Evolutionary conservation across 2,113 vertebrate genomes (phyloP).

Genomic region (Burhinus oedicnemus): DNA sequence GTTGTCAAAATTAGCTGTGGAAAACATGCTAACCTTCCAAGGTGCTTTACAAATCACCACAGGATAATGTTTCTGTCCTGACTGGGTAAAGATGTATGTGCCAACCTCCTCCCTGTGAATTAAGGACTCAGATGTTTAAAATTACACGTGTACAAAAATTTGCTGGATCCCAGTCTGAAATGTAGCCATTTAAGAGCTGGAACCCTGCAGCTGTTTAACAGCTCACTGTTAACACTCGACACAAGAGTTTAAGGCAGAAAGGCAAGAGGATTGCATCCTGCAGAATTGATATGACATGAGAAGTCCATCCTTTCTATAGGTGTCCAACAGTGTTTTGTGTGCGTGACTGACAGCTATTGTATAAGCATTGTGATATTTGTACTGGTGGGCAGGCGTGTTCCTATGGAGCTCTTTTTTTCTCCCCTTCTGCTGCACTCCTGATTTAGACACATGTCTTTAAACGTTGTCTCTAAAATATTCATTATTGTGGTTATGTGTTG

Average conservation of each 20-base stretch:
- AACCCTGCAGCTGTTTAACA: conserved; percentile 18
- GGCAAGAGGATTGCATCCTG: neutral
- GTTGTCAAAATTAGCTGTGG: conserved; percentile 10
- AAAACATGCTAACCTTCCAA: neutral
- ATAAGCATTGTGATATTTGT: neutral
- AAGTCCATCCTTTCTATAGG: neutral
- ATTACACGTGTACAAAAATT: neutral
- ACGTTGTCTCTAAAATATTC: neutral
- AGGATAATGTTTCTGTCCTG: neutral
- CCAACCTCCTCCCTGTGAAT: neutral
- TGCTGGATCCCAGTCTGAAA: conserved; percentile 10
- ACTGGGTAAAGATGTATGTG: neutral
- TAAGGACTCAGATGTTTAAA: neutral
- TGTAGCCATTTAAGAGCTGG: neutral
- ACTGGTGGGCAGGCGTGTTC: neutral
- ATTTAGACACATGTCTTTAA: neutral
- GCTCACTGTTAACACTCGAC: neutral
- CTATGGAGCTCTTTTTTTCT: neutral
- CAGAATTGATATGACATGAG: neutral
- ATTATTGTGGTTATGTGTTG: neutral
- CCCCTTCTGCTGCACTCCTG: neutral
- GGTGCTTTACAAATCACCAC: neutral
- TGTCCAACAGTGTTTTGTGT: neutral
- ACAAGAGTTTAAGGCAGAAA: neutral
- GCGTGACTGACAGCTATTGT: neutral